Percentiles rank a stretch among this genome's conserved stretches.
These are phyloP conservation scores for Brachystomella parvula DNA, from an alignment of 1,140 invertebrate genomes.

Conservation along the genomic window DNA sequence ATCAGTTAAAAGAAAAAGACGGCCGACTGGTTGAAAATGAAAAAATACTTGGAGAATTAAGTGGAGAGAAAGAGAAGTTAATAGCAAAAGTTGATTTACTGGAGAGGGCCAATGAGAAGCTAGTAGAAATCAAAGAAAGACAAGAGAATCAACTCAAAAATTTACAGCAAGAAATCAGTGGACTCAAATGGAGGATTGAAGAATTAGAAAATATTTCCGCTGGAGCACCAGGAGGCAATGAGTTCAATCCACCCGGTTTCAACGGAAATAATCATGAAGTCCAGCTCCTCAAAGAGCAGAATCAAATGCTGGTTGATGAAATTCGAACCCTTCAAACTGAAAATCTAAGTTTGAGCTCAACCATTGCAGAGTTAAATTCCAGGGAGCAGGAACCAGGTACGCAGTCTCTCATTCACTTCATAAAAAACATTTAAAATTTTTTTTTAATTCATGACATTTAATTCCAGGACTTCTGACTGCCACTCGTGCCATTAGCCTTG, in stretches of 20 bases:
- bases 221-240: slow-evolving; percentile 14
- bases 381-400: not conserved
- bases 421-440: no score
- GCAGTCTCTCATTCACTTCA: not conserved
- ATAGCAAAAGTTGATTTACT: slow-evolving; percentile 63
- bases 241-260: not conserved
- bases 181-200: slow-evolving; percentile 42
- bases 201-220: slow-evolving; percentile 42
- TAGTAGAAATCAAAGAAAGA: slow-evolving; percentile 68
- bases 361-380: not conserved
- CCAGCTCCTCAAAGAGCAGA: not conserved
- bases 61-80: slow-evolving; percentile 56
- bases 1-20: slow-evolving; percentile 57
- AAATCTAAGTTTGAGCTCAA: slow-evolving; percentile 6
- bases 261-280: not conserved
- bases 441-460: no score
- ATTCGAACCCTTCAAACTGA: not conserved
- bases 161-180: slow-evolving; percentile 50
- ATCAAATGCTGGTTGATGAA: not conserved
- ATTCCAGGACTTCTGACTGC: not conserved
- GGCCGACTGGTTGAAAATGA: slow-evolving; percentile 56
- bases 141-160: slow-evolving; percentile 64
- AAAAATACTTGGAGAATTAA: slow-evolving; percentile 53
- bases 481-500: not conserved
- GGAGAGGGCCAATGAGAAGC: slow-evolving; percentile 63